Base-by-base conservation (phyloP, 2,113 vertebrate genomes). In the Chaenocephalus aceratus region DNA sequence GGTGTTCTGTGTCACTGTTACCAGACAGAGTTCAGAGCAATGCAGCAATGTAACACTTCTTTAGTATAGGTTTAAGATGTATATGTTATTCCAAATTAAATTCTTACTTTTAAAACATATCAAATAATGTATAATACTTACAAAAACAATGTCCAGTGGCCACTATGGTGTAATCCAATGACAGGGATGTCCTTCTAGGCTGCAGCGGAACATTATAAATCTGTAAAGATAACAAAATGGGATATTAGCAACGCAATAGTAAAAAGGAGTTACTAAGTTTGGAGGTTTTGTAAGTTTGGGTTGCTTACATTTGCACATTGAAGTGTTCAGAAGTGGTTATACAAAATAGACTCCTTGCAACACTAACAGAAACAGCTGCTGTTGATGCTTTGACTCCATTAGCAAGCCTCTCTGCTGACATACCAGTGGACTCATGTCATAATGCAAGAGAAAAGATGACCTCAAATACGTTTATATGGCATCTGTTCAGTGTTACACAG, bases 241-340 rank as follows among this genome's bases (percentile, higher is more conserved):
- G 44, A 73, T 68, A 15, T 70, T 11, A 75, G 36, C 16, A 57
- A 78, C 21, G 74, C n/a, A 75, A 36, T 18, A 49, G 26, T 60
- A 15, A 54, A 14, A 2, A 65, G 9, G 61, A 57, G 54, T 13
- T 10, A 12, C 44, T 51, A 9, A 54, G 4, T 23, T 18, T 23
- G 8, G 58, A 54, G 44, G 18, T 58, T 67, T 73, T 48, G 23
- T 56, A 72, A 21, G 21, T 57, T 78, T 58, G 72, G 68, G 12
- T 70, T 46, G 11, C 21, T 36, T 49, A 71, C 53, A 9, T 79
- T 78, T 61, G 6, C 34, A 69, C 67, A 71, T 56, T 72, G 52
- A 81, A 71, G 13, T 11, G 48, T 72, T 82, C 21, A 74, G 63
- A 82, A 65, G 78, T 77, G 73, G 82, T 64, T 70, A 21, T 54